Evolutionary conservation across 2,888 invertebrate species (phyloP), one percentile per base, ranked within the genome.

Genomic region (Nycteola revayana): DNA sequence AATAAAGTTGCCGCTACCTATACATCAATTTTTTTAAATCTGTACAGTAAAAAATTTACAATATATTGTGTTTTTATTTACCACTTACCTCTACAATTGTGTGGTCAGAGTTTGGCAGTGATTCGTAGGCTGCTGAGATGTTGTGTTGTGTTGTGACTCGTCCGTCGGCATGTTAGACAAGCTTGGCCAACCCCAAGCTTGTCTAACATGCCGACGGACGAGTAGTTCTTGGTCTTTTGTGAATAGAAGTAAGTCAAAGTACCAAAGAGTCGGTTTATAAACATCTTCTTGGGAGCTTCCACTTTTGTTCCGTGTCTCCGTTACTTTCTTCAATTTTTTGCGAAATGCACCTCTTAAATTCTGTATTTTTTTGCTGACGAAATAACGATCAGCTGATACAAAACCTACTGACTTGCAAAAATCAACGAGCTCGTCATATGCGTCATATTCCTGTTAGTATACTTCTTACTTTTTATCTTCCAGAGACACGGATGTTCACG

Each of bases 201-300:
- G n/a, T n/a, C n/a, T n/a, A n/a, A n/a, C n/a, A n/a, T n/a, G n/a
- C n/a, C n/a, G n/a, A n/a, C n/a, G n/a, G 9, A 10, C 27, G 25
- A 33, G 34, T 26, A 38, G 10, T 33, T 51, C 46, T 28, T 49
- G 41, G 31, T 50, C 42, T 28, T 25, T 44, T 20, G 41, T 38
- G 33, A 50, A 53, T 28, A 42, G 25, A 26, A 53, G 36, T 25
- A 26, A 35, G 36, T 24, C 45, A 24, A 28, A 53, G 32, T 49
- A 51, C 49, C 49, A 49, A 20, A 32, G 28, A 28, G 20, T 32
- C 20, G 41, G 26, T 36, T 41, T 44, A 26, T 41, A 44, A 23
- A 32, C 28, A 37, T 32, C 32, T 32, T 36, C 32, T 37, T 32
- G 32, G 32, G 32, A 32, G 21, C 36, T 40, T 36, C 28, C 24